These are phyloP conservation scores for Sapayoa aenigma DNA, from an alignment of 2,113 vertebrate genomes.

Conservation along the genomic window DNA sequence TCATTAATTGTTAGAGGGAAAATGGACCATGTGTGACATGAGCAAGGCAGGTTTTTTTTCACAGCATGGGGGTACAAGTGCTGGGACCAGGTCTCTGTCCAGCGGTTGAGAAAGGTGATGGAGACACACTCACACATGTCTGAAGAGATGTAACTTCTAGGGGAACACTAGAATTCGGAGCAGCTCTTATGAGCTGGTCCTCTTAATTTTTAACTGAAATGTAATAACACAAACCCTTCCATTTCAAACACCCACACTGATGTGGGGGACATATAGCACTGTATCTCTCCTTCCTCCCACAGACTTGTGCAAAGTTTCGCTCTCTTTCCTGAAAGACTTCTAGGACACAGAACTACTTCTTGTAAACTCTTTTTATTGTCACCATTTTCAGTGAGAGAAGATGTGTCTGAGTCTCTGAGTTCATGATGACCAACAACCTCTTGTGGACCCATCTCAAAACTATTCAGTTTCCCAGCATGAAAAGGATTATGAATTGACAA, in stretches of 20 bases:
- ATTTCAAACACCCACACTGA: not conserved
- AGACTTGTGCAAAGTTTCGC: not conserved
- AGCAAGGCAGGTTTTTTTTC: not conserved
- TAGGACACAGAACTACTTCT: not conserved
- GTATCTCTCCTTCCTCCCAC: not conserved
- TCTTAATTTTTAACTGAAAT: not conserved
- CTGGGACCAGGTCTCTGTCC: not conserved
- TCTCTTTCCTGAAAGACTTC: too few relatives aligned
- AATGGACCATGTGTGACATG: not conserved
- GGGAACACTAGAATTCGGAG: not conserved
- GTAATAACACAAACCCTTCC: not conserved
- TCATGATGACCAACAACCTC: fast-evolving
- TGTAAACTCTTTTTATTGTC: not conserved
- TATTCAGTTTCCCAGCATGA: not conserved
- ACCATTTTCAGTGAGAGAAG: not conserved
- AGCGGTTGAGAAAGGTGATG: not conserved
- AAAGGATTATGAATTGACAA: not conserved
- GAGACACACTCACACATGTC: fast-evolving
- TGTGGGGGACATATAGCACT: not conserved
- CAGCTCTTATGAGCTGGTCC: not conserved
- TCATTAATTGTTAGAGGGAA: not conserved
- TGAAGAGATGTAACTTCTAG: fast-evolving
- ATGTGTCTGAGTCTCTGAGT: not conserved
- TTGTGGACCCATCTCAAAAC: not conserved
- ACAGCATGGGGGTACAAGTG: not conserved